phyloP scores from a whole-genome alignment of 2,797 vertebrate species.

The Telmatherina bonti region DNA sequence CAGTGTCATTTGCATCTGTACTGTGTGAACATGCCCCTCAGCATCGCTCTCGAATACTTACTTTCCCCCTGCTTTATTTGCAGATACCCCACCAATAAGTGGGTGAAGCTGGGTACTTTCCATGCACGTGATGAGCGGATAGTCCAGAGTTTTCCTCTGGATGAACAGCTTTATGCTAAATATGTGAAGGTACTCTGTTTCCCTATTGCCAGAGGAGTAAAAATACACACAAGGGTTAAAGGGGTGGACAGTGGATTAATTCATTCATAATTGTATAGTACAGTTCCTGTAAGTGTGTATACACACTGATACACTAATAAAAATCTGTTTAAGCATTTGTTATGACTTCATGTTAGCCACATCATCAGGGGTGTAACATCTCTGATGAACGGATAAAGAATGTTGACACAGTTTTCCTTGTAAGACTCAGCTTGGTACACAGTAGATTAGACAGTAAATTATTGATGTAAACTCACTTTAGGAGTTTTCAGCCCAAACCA shows the following conservation, averaged over 20 bases:
- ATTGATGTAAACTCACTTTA: too few relatives aligned
- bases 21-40: slow-evolving; percentile 13
- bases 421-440: neutral
- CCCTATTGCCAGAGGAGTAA: neutral
- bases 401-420: slow-evolving; percentile 14
- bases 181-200: slow-evolving; percentile 91
- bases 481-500: too few relatives aligned
- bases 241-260: neutral
- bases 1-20: slow-evolving; percentile 5
- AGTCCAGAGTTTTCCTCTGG: slow-evolving; percentile 96
- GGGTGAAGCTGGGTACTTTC: slow-evolving; percentile 97
- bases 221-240: neutral
- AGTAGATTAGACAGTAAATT: too few relatives aligned
- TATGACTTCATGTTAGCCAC: slow-evolving; percentile 50
- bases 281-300: neutral
- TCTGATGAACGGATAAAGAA: slow-evolving; percentile 14
- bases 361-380: slow-evolving; percentile 3
- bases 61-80: slow-evolving; percentile 26
- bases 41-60: neutral
- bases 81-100: slow-evolving; percentile 98
- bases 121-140: slow-evolving; percentile 95
- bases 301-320: neutral
- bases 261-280: neutral
- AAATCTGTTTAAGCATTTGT: neutral
- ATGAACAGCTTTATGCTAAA: slow-evolving; percentile 99